Conservation (phyloP, 2,888 invertebrate genomes). For the Nomada hirtipes region DNA sequence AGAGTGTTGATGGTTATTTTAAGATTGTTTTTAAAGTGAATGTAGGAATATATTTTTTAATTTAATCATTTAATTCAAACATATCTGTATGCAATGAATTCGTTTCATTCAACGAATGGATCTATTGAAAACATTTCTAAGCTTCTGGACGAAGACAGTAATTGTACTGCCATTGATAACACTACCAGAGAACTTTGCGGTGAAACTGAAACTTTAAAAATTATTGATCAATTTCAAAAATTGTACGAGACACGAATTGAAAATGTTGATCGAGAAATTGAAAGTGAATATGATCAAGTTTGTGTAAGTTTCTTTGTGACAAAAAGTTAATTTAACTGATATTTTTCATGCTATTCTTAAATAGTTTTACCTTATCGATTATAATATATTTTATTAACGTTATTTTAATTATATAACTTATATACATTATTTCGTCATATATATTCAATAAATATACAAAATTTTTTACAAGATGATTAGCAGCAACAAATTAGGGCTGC, state of each 20-base stretch:
- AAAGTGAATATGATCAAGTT: constrained; percentile 67
- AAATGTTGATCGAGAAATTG: constrained; percentile 84
- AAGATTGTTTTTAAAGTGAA: constrained; percentile 48
- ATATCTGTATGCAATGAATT: constrained; percentile 59
- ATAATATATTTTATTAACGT: background rate
- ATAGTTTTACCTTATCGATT: constrained; percentile 7
- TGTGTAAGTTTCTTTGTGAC: constrained; percentile 65
- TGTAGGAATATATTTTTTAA: constrained; percentile 61
- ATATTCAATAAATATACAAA: too few relatives aligned
- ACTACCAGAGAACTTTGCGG: constrained; percentile 71
- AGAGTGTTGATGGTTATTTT: constrained; percentile 62
- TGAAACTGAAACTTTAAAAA: constrained; percentile 77
- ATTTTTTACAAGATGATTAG: too few relatives aligned
- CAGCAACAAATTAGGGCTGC: too few relatives aligned
- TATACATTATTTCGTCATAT: too few relatives aligned
- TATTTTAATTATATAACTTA: background rate
- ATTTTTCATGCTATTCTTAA: background rate
- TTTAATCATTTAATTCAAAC: constrained; percentile 25
- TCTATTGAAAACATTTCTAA: constrained; percentile 28
- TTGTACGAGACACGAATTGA: constrained; percentile 88
- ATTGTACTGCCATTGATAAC: constrained; percentile 66
- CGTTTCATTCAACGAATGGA: constrained; percentile 37
- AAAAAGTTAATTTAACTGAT: background rate
- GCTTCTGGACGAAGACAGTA: constrained; percentile 32
- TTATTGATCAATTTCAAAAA: constrained; percentile 87